These are phyloP conservation scores for Drosophila mayaguana DNA, from an alignment of 2,888 invertebrate species.

Conservation along the genomic window DNA sequence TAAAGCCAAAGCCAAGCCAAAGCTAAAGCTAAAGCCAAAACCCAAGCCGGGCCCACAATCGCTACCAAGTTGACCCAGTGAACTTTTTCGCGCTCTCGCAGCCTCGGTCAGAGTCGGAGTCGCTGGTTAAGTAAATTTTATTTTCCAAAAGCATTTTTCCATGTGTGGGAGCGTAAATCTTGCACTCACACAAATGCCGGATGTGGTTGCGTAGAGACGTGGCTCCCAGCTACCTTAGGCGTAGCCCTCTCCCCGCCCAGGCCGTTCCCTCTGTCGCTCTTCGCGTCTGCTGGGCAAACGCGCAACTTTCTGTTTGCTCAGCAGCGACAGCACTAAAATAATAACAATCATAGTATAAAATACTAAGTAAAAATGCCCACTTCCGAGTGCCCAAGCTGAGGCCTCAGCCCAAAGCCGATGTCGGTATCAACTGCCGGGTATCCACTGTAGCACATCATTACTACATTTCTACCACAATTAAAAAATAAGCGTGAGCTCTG, in stretches of 20 bases:
- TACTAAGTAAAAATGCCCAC: slow-evolving; percentile 71
- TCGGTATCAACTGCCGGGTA: slow-evolving; percentile 9
- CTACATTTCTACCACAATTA: slow-evolving; percentile 70
- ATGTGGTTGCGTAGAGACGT: slow-evolving; percentile 66
- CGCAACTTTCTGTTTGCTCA: slow-evolving; percentile 70
- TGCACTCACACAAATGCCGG: slow-evolving; percentile 57
- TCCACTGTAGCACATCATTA: slow-evolving; percentile 60
- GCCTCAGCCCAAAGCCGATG: background rate
- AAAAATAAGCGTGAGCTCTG: slow-evolving; percentile 42
- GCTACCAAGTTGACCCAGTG: slow-evolving; percentile 50
- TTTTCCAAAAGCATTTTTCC: slow-evolving; percentile 27
- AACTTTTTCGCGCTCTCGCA: slow-evolving; percentile 55
- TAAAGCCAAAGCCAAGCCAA: background rate
- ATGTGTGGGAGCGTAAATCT: slow-evolving; percentile 53
- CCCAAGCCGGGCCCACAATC: slow-evolving; percentile 10
- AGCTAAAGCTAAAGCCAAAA: background rate
- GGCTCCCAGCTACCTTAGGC: slow-evolving; percentile 23
- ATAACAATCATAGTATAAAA: slow-evolving; percentile 73
- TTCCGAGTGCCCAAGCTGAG: slow-evolving; percentile 53
- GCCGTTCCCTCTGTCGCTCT: background rate
- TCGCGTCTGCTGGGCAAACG: slow-evolving; percentile 18
- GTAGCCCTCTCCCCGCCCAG: background rate
- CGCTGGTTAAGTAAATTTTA: slow-evolving; percentile 17
- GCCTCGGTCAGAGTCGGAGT: slow-evolving; percentile 25
- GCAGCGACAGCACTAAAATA: slow-evolving; percentile 63